A percentile compares a stretch with the other conserved stretches of the same genome.
Evolutionary conservation across 2,888 invertebrate species (phyloP).

Genomic region (Thymelicus lineola): DNA sequence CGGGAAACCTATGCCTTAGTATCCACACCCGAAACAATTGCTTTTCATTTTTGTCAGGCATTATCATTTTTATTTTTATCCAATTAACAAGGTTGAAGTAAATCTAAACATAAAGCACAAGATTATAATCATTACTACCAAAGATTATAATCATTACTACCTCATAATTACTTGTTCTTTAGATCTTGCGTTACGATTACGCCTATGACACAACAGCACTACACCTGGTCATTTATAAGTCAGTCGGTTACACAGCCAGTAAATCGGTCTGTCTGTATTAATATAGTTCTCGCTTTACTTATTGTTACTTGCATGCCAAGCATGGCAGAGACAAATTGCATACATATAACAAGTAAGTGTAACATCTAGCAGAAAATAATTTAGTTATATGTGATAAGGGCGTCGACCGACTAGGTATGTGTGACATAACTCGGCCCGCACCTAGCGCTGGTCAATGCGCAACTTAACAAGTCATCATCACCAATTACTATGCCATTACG

Average conservation of each 20-base stretch:
- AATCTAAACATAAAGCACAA: no score
- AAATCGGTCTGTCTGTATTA: background rate
- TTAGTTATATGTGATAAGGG: conserved; percentile 32
- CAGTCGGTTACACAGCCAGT: background rate
- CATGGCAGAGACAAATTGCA: conserved; percentile 14
- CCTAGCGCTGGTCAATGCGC: conserved; percentile 56
- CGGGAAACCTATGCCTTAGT: no score
- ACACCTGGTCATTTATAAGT: background rate
- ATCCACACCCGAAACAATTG: no score
- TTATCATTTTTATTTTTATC: no score
- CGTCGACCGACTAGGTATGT: conserved; percentile 45
- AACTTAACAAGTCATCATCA: conserved; percentile 63
- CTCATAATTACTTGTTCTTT: no score
- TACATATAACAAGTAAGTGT: conserved; percentile 14
- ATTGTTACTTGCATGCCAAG: conserved; percentile 9
- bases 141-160: no score
- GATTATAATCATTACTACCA: no score
- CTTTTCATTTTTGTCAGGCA: no score
- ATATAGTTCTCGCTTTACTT: background rate
- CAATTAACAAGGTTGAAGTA: no score
- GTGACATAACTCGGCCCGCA: conserved; percentile 59
- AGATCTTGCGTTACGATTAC: no score
- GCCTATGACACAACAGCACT: background rate
- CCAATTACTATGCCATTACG: conserved; percentile 49
- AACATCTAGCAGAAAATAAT: conserved; percentile 3